phyloP scores from a whole-genome alignment of 2,113 vertebrate species.

The Bungarus multicinctus region DNA sequence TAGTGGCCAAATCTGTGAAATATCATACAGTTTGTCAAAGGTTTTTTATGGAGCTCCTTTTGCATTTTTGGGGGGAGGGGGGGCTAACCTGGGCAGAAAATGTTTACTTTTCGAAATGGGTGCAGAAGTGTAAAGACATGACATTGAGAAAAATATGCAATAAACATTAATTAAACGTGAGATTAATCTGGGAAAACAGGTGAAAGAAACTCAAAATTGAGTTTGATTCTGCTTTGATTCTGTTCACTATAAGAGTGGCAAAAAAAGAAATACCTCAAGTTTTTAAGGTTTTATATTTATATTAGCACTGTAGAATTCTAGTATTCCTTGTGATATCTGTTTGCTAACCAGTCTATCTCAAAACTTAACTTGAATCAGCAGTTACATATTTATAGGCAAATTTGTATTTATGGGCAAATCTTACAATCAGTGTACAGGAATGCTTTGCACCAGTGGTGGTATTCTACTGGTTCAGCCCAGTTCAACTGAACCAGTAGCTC shows the following conservation, averaged over 20 bases:
- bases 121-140: not conserved
- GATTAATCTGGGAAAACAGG: not conserved
- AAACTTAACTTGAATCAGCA: not conserved
- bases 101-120: not conserved
- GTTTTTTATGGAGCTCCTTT: not conserved
- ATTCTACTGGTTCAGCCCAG: too few species aligned
- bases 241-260: not conserved
- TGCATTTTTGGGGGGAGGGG: not conserved
- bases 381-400: not conserved
- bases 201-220: not conserved
- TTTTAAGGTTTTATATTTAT: not conserved
- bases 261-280: not conserved
- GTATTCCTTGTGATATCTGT: not conserved
- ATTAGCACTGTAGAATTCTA: not conserved
- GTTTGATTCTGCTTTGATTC: not conserved
- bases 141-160: not conserved
- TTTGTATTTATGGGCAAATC: not conserved
- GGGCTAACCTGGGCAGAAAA: not conserved
- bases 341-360: not conserved
- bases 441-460: not conserved
- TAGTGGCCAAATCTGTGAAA: not conserved
- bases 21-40: not conserved
- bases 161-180: not conserved
- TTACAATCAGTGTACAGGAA: not conserved
- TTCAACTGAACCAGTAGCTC: too few species aligned